A percentile compares a stretch with the other conserved stretches of the same genome.
Evolutionary conservation across 2,797 vertebrate genomes (phyloP).

Genomic region (Tauraco hartlaubi): DNA sequence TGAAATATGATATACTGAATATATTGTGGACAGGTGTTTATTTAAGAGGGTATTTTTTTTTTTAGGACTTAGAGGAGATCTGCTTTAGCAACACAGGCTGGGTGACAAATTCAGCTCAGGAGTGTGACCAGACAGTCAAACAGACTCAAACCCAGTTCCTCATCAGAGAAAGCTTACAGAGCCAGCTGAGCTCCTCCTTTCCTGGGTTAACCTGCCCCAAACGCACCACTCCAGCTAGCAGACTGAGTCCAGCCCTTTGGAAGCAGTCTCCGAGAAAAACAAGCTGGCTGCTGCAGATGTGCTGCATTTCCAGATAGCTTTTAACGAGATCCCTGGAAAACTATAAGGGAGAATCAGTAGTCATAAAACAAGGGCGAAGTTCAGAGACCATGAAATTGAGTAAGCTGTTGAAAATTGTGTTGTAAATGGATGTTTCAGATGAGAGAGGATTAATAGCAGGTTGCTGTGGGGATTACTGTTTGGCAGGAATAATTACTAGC

Average conservation of each 20-base stretch:
- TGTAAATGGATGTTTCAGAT: conserved; percentile 65
- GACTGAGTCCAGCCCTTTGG: background rate
- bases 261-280: background rate
- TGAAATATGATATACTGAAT: background rate
- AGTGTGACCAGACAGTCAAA: background rate
- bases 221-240: background rate
- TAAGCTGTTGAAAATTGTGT: conserved; percentile 51
- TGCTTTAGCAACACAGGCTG: background rate
- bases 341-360: conserved; percentile 27
- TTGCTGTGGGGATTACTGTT: conserved; percentile 53
- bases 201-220: background rate
- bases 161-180: background rate
- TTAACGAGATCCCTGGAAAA: conserved; percentile 46
- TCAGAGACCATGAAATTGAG: conserved; percentile 66
- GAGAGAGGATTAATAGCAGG: conserved; percentile 61
- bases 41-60: background rate
- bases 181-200: background rate
- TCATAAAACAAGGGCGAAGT: conserved; percentile 31
- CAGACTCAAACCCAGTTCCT: background rate
- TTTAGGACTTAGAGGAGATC: background rate
- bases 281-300: background rate
- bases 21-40: background rate
- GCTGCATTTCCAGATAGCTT: conserved; percentile 18
- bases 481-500: conserved; percentile 52
- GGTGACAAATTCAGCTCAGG: background rate